Conservation (phyloP, 1,140 invertebrate species). For the Calosoma granatense region DNA sequence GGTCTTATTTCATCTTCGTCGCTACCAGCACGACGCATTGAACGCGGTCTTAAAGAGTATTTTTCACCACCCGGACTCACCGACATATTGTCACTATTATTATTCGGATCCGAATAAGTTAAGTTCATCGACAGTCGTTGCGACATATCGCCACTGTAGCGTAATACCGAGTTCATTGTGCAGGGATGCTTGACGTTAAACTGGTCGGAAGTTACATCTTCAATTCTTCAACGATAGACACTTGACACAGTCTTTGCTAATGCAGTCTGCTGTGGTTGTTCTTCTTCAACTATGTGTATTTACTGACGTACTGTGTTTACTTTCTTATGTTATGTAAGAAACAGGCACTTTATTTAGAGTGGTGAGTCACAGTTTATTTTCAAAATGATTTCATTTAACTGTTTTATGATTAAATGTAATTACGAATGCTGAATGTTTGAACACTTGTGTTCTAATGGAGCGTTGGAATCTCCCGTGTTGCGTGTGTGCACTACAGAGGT, state of each 20-base stretch:
- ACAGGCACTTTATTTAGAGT: no score
- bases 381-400: no score
- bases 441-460: background rate
- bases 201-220: no score
- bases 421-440: no score
- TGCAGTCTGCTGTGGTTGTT: no score
- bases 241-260: no score
- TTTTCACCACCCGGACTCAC: constrained; percentile 25
- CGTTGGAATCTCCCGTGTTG: background rate
- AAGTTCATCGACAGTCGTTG: constrained; percentile 23
- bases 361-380: no score
- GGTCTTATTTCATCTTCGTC: constrained; percentile 14
- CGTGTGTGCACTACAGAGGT: background rate
- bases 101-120: constrained; percentile 24
- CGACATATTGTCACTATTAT: constrained; percentile 19
- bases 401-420: background rate
- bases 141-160: constrained; percentile 27
- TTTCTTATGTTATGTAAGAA: no score
- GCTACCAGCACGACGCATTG: constrained; percentile 19
- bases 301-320: no score
- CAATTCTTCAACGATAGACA: no score
- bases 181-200: no score
- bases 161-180: background rate
- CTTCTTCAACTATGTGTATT: no score
- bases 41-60: constrained; percentile 29